Evolutionary conservation across 2,888 invertebrate genomes (phyloP).

Genomic region (Linnaemya vulpina): DNA sequence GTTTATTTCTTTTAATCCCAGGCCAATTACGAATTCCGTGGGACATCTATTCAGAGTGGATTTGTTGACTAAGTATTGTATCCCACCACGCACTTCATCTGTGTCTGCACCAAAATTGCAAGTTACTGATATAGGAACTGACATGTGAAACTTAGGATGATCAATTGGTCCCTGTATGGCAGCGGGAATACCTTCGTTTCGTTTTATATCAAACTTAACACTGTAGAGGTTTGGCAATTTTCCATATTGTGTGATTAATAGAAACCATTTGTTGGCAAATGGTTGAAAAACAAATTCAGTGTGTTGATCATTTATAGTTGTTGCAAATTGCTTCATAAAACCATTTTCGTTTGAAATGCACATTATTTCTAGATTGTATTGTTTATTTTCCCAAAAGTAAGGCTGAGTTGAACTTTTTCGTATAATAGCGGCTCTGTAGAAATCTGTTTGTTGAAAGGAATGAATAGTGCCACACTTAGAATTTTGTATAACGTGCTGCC

Average conservation of each 20-base stretch:
- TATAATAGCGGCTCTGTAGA: background rate
- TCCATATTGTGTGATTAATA: conserved; percentile 80
- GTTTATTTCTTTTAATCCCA: conserved; percentile 78
- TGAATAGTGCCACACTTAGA: background rate
- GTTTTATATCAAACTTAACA: conserved; percentile 78
- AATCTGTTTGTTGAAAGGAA: too few relatives aligned
- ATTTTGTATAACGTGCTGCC: too few relatives aligned
- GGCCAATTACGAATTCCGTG: conserved; percentile 77
- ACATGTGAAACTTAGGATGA: conserved; percentile 75
- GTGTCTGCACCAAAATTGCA: conserved; percentile 79
- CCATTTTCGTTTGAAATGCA: conserved; percentile 71
- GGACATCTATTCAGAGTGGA: conserved; percentile 77
- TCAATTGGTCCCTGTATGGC: conserved; percentile 74
- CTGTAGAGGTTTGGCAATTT: conserved; percentile 79
- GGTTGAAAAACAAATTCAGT: conserved; percentile 80
- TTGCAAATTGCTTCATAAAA: conserved; percentile 77
- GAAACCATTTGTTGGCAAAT: conserved; percentile 80
- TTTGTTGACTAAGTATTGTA: conserved; percentile 80
- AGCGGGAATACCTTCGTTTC: conserved; percentile 69
- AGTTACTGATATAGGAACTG: conserved; percentile 78
- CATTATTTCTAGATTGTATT: conserved; percentile 45
- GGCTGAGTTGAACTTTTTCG: background rate
- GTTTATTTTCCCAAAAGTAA: conserved; percentile 39
- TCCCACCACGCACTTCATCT: conserved; percentile 79
- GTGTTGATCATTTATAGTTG: conserved; percentile 75